Percentiles rank a stretch among this genome's conserved stretches.
These are phyloP conservation scores for Lasiurus cinereus DNA, from an alignment of 2,113 vertebrate species.

Conservation along the genomic window DNA sequence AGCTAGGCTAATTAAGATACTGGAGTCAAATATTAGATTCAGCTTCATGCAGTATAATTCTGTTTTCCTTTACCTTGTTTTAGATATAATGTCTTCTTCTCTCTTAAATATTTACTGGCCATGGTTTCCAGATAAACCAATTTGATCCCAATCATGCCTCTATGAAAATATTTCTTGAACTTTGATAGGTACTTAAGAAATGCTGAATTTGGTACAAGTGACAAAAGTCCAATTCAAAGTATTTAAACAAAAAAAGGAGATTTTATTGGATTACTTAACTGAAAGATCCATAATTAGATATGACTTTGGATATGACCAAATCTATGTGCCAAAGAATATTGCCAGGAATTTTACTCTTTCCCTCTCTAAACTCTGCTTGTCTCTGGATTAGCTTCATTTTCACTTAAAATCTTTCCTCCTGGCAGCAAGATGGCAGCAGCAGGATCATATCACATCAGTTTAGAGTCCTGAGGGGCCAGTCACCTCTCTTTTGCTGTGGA, in stretches of 20 bases:
- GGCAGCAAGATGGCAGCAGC: slow-evolving; percentile 40
- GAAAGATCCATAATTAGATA: slow-evolving; percentile 17
- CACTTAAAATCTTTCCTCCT: slow-evolving; percentile 22
- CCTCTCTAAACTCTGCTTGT: slow-evolving; percentile 28
- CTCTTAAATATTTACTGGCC: slow-evolving; percentile 33
- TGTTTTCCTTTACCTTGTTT: slow-evolving; percentile 52
- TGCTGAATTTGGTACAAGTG: neutral
- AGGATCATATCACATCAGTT: neutral
- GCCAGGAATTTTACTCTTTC: slow-evolving; percentile 47
- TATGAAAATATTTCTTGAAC: slow-evolving; percentile 20
- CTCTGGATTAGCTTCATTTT: slow-evolving; percentile 50
- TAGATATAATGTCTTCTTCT: slow-evolving; percentile 18
- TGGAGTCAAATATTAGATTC: slow-evolving; percentile 36
- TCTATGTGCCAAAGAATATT: neutral
- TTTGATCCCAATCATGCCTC: neutral
- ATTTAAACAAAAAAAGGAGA: neutral
- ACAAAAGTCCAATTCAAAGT: slow-evolving; percentile 39
- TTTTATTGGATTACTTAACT: neutral
- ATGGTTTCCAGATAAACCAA: neutral
- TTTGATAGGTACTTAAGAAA: neutral
- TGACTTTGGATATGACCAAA: neutral
- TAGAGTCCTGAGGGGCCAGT: neutral
- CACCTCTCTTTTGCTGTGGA: slow-evolving; percentile 8
- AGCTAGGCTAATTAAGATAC: slow-evolving; percentile 34
- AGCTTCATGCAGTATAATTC: slow-evolving; percentile 4